A percentile compares a stretch with the other conserved stretches of the same genome.
phyloP scores from a whole-genome alignment of 2,797 vertebrate species.

The Rhynchotus rufescens region DNA sequence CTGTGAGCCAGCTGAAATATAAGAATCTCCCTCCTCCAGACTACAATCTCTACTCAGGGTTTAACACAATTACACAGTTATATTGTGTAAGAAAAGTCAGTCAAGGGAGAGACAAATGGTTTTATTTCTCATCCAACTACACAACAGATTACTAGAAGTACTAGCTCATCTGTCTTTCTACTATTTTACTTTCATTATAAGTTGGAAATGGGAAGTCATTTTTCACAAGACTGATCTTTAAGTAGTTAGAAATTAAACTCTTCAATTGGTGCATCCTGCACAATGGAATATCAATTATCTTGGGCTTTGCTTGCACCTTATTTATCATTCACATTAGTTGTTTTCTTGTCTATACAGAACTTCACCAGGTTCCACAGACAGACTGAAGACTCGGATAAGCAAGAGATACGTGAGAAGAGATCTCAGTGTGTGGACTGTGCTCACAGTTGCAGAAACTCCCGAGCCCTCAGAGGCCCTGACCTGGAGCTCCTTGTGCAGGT shows the following conservation, averaged over 20 bases:
- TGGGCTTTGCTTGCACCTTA: conserved; percentile 1
- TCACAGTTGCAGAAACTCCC: neutral
- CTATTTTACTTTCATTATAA: conserved; percentile 75
- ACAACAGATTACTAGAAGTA: conserved; percentile 63
- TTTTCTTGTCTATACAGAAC: neutral
- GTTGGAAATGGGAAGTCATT: conserved; percentile 78
- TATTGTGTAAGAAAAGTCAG: conserved; percentile 70
- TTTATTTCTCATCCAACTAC: conserved; percentile 77
- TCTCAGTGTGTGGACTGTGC: neutral
- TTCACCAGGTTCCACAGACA: neutral
- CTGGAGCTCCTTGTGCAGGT: neutral
- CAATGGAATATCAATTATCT: conserved; percentile 69
- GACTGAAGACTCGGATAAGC: neutral
- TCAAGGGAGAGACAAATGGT: conserved; percentile 62
- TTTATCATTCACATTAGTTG: conserved; percentile 29
- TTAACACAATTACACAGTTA: conserved; percentile 80
- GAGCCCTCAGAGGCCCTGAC: neutral
- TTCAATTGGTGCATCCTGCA: conserved; percentile 2
- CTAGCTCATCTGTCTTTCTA: conserved; percentile 73
- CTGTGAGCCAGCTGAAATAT: conserved; percentile 77
- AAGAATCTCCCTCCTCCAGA: conserved; percentile 64
- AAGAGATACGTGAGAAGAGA: neutral
- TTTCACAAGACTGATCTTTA: conserved; percentile 74
- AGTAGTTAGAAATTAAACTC: conserved; percentile 65
- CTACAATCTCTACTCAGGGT: conserved; percentile 38